Evolutionary conservation across 2,888 invertebrate species (phyloP), one percentile per base, ranked within the genome.

Genomic region (Catocala sponsa): DNA sequence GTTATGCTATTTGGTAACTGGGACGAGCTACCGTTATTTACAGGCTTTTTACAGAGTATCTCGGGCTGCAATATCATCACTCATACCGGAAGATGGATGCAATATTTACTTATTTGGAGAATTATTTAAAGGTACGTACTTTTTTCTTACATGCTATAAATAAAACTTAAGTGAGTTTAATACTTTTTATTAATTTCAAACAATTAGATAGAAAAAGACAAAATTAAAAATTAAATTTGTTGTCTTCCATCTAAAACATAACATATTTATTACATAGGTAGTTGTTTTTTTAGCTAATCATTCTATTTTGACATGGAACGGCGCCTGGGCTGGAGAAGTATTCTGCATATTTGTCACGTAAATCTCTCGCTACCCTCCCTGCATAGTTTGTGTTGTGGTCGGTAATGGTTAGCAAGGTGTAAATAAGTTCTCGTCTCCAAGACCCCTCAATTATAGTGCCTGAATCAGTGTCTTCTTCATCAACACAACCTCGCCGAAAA

Each of bases 301-400:
- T 66, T 66, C 62, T 67, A 49, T 59, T 59, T 66, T 63, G 66
- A 59, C 64, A 68, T 52, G 68, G 56, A 15, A 64, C 68, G 35
- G 64, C 61, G 41, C 68, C 64, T 62, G 58, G 55, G 32, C 64
- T 56, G 47, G 44, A 46, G 47, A 64, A 68, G 50, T 43, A 68
- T n/a, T 64, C 63, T 56, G 66, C 59, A 59, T 66, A 66, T 49
- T 59, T 63, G 52, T 65, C 59, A 42, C 54, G 59, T 32, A 59
- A 42, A 41, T 59, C 54, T 42, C 59, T 59, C 49, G 59, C 54
- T 49, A 33, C 48, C 32, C 59, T 41, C 48, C 32, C 59, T 50
- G 49, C 50, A 48, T 50, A 51, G 53, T 59, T 60, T 46, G 38
- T 62, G 63, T 32, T 47, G 48, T 57, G 62, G 44, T 66, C 57